phyloP scores from a whole-genome alignment of 2,888 invertebrate genomes.

The Hydrotaea diabolus region DNA sequence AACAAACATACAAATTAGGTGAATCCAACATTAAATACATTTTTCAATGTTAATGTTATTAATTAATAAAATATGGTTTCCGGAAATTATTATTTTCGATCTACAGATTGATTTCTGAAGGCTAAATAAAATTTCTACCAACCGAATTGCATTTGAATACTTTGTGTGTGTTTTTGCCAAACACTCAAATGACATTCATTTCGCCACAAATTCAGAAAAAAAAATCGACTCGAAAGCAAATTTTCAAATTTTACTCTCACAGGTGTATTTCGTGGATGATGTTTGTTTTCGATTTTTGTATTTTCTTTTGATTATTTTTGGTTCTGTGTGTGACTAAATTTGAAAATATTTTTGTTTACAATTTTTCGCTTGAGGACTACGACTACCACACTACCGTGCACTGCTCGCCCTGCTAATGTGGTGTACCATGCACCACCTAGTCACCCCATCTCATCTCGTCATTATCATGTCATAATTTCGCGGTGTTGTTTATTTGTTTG shows the following conservation, averaged over 20 bases:
- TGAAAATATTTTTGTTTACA: slow-evolving; percentile 64
- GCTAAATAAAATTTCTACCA: slow-evolving; percentile 4
- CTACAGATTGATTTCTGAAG: slow-evolving; percentile 4
- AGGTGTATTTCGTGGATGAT: slow-evolving; percentile 53
- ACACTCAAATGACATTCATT: background rate
- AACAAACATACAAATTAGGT: no score
- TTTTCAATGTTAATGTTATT: background rate
- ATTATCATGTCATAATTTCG: slow-evolving; percentile 43
- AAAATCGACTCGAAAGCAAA: background rate
- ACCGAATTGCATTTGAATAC: background rate
- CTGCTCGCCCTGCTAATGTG: slow-evolving; percentile 22
- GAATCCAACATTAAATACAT: background rate
- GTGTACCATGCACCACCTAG: background rate
- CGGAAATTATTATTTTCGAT: background rate
- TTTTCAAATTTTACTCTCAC: slow-evolving; percentile 28
- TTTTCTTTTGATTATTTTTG: slow-evolving; percentile 35
- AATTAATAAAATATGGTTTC: background rate
- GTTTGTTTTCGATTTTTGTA: slow-evolving; percentile 19
- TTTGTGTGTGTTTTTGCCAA: background rate
- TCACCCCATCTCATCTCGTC: slow-evolving; percentile 45
- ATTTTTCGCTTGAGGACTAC: background rate
- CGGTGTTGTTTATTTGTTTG: background rate
- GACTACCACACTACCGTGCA: no score
- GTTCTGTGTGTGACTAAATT: slow-evolving; percentile 58
- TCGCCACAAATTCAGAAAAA: background rate